phyloP scores from a whole-genome alignment of 1,140 invertebrate genomes.

The Drosophila sp. region DNA sequence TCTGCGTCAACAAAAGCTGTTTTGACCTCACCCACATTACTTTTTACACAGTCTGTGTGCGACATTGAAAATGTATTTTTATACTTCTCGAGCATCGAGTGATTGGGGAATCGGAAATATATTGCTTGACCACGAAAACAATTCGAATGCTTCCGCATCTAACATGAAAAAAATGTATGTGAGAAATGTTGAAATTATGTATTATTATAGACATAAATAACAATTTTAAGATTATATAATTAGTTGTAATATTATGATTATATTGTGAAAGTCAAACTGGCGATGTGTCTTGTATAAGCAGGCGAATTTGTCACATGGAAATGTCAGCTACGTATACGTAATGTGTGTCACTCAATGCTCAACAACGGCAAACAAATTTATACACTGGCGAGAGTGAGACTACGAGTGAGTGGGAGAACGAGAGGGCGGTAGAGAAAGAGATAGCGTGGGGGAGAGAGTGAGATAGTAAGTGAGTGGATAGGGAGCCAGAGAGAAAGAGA shows the following conservation, averaged over 20 bases:
- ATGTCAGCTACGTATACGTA: slow-evolving; percentile 43
- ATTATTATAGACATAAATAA: too few relatives aligned
- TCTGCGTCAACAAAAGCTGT: slow-evolving; percentile 31
- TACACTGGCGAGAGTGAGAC: slow-evolving; percentile 10
- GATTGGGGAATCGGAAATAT: slow-evolving; percentile 17
- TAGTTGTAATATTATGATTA: too few relatives aligned
- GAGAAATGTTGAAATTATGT: background rate
- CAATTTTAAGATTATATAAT: too few relatives aligned
- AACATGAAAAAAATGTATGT: background rate
- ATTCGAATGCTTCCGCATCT: slow-evolving; percentile 28
- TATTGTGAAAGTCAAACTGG: background rate
- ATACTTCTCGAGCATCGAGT: slow-evolving; percentile 7
- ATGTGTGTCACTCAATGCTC: slow-evolving; percentile 69
- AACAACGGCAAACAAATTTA: slow-evolving; percentile 39
- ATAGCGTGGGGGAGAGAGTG: background rate
- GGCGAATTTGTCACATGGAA: slow-evolving; percentile 31
- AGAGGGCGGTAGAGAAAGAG: background rate
- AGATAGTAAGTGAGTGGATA: slow-evolving; percentile 3
- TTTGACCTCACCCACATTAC: slow-evolving; percentile 75
- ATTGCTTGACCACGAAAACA: slow-evolving; percentile 39
- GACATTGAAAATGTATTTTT: slow-evolving; percentile 73
- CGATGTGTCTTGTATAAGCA: slow-evolving; percentile 38
- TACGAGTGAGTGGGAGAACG: slow-evolving; percentile 1
- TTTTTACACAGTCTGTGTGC: slow-evolving; percentile 41
- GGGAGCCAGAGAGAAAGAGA: slow-evolving; percentile 10